phyloP scores from a whole-genome alignment of 1,140 invertebrate genomes.

The Anthonomus grandis region DNA sequence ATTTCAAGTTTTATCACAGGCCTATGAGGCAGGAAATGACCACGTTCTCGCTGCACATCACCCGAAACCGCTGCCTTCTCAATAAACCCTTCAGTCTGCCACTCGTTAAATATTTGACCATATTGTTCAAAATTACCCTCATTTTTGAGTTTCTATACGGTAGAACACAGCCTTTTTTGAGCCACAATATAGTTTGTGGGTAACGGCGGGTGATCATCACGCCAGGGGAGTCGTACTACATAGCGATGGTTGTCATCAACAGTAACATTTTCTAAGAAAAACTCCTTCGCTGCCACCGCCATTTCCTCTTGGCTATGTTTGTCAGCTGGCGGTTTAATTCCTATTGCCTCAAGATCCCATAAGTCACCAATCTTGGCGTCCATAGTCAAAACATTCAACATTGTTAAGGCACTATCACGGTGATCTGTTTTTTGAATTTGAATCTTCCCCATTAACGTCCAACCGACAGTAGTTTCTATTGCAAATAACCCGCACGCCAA shows the following conservation, averaged over 20 bases:
- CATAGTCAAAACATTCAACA: neutral
- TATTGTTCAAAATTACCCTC: neutral
- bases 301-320: neutral
- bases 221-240: constrained; percentile 4
- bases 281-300: constrained; percentile 5
- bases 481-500: too few relatives aligned
- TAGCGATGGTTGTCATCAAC: constrained; percentile 2
- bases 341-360: constrained; percentile 6
- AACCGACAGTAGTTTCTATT: too few relatives aligned
- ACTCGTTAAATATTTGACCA: neutral
- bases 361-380: neutral
- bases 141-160: constrained; percentile 1
- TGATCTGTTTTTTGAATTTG: too few relatives aligned
- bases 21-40: too few relatives aligned
- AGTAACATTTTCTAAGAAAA: constrained; percentile 5
- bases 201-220: neutral
- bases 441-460: too few relatives aligned
- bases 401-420: neutral
- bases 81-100: neutral
- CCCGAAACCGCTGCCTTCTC: too few relatives aligned
- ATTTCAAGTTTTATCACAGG: too few relatives aligned
- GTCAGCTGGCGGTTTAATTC: neutral
- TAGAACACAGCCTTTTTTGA: neutral
- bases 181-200: constrained; percentile 1
- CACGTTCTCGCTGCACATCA: too few relatives aligned